Evolutionary conservation across 2,888 invertebrate species (phyloP), one percentile per base, ranked within the genome.

Genomic region (Trichopria drosophilae): DNA sequence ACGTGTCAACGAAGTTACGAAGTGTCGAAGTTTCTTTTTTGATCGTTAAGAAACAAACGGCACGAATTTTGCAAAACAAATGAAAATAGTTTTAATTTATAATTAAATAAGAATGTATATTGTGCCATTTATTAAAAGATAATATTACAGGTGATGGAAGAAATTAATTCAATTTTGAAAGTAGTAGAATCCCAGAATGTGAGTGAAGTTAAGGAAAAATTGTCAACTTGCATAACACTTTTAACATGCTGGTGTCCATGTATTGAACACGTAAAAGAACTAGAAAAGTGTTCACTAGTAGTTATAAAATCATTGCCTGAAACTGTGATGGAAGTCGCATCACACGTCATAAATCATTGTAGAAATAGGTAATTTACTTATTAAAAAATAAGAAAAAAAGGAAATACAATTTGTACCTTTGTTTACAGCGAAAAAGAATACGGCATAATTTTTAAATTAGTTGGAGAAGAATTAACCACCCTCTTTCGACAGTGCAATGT

Each of bases 241-340:
- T 45, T 74, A 42, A 59, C 59, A 10, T 62, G 68, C 22, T 73
- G 71, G 71, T 50, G 66, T 24, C 62, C 62, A 29, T 65, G 64
- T 20, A 45, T 72, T 36, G 60, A 63, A 26, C 62, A 62, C 7
- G 51, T 68, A 9, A 62, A 63, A 32, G 39, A 50, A 6, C 39
- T 64, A 3, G 48, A 51, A 7, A 57, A 64, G 23, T 44, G 71
- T 7, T 48, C 62, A 3, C 55, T 60, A 13, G 20, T 15, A 2
- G 43, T 57, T 12, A 50, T 71, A 1, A 55, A 59, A 47, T 58
- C 53, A 4, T 50, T 72, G 39, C 44, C 64, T 10, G 53, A 57
- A 12, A 63, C 54, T 50, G 52, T 68, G 15, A 68, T 66, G 3
- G 55, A 55, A 34, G 54, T 65, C 6, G 51, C 67, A 6, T 57